These are phyloP conservation scores for Elysia chlorotica DNA, from an alignment of 1,140 invertebrate species.

Conservation along the genomic window DNA sequence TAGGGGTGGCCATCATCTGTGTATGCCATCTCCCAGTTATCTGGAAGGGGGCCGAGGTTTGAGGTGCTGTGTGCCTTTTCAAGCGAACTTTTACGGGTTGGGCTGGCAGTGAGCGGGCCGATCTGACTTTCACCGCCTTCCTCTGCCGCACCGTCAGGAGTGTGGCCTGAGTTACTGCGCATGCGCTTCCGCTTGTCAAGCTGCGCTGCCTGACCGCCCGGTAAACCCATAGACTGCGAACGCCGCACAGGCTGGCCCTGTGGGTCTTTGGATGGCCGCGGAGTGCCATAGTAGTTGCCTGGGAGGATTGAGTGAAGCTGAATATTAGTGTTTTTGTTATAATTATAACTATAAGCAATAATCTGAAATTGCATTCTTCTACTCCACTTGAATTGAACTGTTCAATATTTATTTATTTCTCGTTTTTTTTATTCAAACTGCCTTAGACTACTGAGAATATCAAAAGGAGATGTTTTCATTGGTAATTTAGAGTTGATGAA, in stretches of 20 bases:
- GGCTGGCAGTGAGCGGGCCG: slow-evolving; percentile 33
- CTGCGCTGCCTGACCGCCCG: slow-evolving; percentile 66
- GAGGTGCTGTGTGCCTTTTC: slow-evolving; percentile 39
- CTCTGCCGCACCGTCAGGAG: slow-evolving; percentile 37
- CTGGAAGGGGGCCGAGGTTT: slow-evolving; percentile 84
- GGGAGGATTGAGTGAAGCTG: slow-evolving; percentile 18
- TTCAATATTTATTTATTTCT: too few species aligned
- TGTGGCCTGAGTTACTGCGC: slow-evolving; percentile 46
- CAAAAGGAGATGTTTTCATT: too few species aligned
- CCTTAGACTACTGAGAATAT: too few species aligned
- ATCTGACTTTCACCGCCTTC: too few species aligned
- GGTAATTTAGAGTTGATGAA: too few species aligned
- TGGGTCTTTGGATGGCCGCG: slow-evolving; percentile 62
- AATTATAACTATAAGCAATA: too few species aligned
- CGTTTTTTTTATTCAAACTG: too few species aligned
- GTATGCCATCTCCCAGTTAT: slow-evolving; percentile 96
- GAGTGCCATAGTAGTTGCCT: slow-evolving; percentile 66
- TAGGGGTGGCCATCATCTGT: slow-evolving; percentile 96
- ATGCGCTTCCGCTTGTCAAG: slow-evolving; percentile 62
- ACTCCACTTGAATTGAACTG: too few species aligned
- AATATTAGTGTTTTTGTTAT: too few species aligned
- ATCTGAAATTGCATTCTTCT: too few species aligned
- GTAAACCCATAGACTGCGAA: slow-evolving; percentile 60
- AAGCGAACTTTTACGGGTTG: slow-evolving; percentile 47
- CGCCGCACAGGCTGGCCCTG: slow-evolving; percentile 42